Evolutionary conservation across 1,140 invertebrate species (phyloP), one percentile per base, ranked within the genome.

Genomic region (Hypsibius dujardini): DNA sequence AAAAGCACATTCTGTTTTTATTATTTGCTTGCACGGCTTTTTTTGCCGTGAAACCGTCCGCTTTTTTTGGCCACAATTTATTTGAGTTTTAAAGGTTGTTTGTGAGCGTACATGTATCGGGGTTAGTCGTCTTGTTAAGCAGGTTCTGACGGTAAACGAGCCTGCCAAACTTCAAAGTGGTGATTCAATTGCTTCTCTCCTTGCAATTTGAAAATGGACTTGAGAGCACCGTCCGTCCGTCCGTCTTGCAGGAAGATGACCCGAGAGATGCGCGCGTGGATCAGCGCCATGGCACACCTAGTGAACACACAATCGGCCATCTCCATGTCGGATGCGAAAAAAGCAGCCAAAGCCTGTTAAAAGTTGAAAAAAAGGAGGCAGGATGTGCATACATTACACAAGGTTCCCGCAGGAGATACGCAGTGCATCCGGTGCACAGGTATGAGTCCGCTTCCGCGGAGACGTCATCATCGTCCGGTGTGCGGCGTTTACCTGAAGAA

Each of bases 271-370:
- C 50, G 50, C 7, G 7, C 50, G 50, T 56, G 50, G 7, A 56
- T n/a, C 50, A 56, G 50, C 50, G 50, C 50, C 50, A 56, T 56
- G 7, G 50, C 50, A 56, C 50, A 56, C 50, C 50, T 56, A n/a
- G 7, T 28, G 28, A 28, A 28, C 28, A 28, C 28, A 28, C 28
- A 28, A 28, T 28, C 28, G 28, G 28, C 28, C 28, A 28, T 28
- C 28, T 28, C 28, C 28, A 28, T 28, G 28, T 28, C 28, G 28
- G 28, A 28, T 28, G 28, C 28, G 28, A 28, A 28, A 28, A 28
- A 28, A 28, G n/a, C 50, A 56, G n/a, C 7, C 50, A 56, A 7
- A 7, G 50, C n/a, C 50, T 12, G n/a, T 56, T n/a, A 56, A 7
- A n/a, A 7, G 50, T 7, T n/a, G 50, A 12, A 12, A 12, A 56